Conservation (phyloP, 1,140 invertebrate species). For the Oreohelix idahoensis region DNA sequence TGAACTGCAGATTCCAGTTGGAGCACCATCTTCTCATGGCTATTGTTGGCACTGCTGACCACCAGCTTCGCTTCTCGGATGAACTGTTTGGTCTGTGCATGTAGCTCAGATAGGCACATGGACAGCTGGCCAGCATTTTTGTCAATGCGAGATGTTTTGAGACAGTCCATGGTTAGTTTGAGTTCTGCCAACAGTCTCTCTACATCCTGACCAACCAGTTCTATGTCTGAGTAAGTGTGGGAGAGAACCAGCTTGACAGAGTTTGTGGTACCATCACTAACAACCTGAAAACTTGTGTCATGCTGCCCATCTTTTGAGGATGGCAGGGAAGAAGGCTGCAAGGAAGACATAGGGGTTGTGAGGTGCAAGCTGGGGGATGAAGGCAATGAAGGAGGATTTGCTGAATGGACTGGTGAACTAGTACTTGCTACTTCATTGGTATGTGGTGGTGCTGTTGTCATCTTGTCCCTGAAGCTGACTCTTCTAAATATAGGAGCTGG, state of each 20-base stretch:
- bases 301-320: background rate
- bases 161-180: slow-evolving; percentile 61
- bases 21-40: slow-evolving; percentile 76
- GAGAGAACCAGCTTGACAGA: slow-evolving; percentile 58
- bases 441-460: background rate
- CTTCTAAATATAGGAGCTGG: background rate
- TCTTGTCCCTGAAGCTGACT: slow-evolving; percentile 3
- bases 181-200: slow-evolving; percentile 63
- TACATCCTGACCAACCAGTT: slow-evolving; percentile 58
- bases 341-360: background rate
- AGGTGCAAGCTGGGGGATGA: background rate
- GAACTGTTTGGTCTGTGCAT: slow-evolving; percentile 83
- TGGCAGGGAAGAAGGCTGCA: background rate
- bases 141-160: slow-evolving; percentile 57
- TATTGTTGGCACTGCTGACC: slow-evolving; percentile 83
- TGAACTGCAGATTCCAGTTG: slow-evolving; percentile 70
- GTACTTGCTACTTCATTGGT: background rate
- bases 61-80: slow-evolving; percentile 87
- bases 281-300: slow-evolving; percentile 58
- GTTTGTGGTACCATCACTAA: slow-evolving; percentile 53
- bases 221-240: slow-evolving; percentile 58
- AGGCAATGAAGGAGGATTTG: background rate
- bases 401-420: background rate
- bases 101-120: slow-evolving; percentile 82
- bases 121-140: slow-evolving; percentile 58